Base-by-base conservation (phyloP, 2,113 vertebrate genomes). In the Micromys minutus region DNA sequence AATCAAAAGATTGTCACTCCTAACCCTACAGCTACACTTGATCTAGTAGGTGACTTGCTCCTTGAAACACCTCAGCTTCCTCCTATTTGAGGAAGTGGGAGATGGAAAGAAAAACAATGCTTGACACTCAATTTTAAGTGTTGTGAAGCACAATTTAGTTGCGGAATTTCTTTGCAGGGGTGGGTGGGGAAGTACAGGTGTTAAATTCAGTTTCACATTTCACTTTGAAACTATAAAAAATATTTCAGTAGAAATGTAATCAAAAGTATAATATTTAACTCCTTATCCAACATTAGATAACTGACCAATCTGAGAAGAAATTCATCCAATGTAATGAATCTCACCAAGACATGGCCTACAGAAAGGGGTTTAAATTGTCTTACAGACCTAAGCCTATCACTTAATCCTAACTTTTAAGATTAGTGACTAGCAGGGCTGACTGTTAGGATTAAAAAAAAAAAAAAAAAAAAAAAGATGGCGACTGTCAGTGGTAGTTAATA, bases 21-120 rank as follows among this genome's bases (percentile, higher is more conserved):
- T 89, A 74, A 39, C 65, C 42, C 85, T 85, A 76, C 15, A 52
- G 61, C 26, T 77, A 13, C 80, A 47, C 81, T 39, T 84, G n/a
- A 77, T 86, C 87, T 39, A 91, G 81, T 3, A 93, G 42, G 88
- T 80, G 55, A 89, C 45, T 86, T 92, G 47, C 47, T 88, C 85
- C 63, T 87, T 71, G 26, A 90, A 90, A 88, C 31, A 65, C 67
- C 77, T 86, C 65, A 57, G 21, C 76, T 65, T 76, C 90, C 85
- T 86, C 45, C 31, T 59, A 80, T 75, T 89, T 71, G 81, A 88
- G 71, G 15, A 63, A 77, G 21, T 22, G 36, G 29, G 19, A 36
- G 5, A 0, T 0, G 8, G 8, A 52, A 34, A 57, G 17, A 80
- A 80, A 77, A 71, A 52, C 6, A 65, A 65, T 47, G 42, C 29